A percentile compares a stretch with the other conserved stretches of the same genome.
phyloP scores from a whole-genome alignment of 2,888 invertebrate genomes.

The Platycheirus rosarum region DNA sequence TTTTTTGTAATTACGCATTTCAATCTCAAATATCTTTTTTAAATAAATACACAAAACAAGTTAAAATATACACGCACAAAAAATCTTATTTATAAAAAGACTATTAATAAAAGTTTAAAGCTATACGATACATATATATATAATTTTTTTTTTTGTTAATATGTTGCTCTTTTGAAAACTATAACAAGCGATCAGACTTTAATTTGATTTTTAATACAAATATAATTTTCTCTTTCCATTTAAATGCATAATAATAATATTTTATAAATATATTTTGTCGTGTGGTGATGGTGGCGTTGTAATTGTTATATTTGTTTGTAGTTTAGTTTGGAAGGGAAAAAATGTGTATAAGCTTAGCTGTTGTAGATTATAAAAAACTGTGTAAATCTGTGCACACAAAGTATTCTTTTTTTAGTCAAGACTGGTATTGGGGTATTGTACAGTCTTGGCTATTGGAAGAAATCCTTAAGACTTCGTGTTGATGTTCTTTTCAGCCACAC shows the following conservation, averaged over 20 bases:
- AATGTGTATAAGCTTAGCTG: constrained; percentile 49
- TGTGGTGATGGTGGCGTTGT: constrained; percentile 22
- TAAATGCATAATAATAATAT: constrained; percentile 29
- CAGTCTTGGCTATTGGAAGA: too few relatives aligned
- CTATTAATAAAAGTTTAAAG: constrained; percentile 64
- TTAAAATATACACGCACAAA: constrained; percentile 64
- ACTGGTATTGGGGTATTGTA: too few relatives aligned
- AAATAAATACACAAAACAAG: constrained; percentile 23
- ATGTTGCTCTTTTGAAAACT: constrained; percentile 66
- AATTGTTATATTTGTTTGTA: background rate
- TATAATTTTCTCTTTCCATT: constrained; percentile 32
- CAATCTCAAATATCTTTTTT: too few relatives aligned
- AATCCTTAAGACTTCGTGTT: constrained; percentile 47
- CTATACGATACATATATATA: constrained; percentile 39
- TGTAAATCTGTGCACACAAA: constrained; percentile 33
- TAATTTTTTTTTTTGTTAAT: constrained; percentile 36
- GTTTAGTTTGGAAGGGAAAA: constrained; percentile 15
- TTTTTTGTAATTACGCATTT: too few relatives aligned
- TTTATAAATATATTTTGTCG: background rate
- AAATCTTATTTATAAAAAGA: constrained; percentile 45
- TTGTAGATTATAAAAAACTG: constrained; percentile 35
- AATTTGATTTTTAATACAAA: constrained; percentile 64
- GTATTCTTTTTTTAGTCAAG: too few relatives aligned
- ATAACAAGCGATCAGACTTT: constrained; percentile 74
- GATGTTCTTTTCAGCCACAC: constrained; percentile 18